Evolutionary conservation across 2,888 invertebrate species (phyloP).

Genomic region (Perizoma flavofasciatum): DNA sequence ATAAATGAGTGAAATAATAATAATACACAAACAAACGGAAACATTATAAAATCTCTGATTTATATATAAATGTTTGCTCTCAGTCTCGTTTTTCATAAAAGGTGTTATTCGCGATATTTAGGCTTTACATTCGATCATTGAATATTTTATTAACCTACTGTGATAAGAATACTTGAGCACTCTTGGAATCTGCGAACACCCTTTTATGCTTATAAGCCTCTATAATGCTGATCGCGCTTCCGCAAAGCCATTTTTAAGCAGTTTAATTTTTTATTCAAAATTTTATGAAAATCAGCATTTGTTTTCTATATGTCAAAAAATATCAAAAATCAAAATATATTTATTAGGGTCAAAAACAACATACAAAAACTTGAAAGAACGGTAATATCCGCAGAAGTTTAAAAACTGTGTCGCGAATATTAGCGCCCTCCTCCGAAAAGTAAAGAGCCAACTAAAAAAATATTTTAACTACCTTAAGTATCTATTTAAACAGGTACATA

Average conservation of each 20-base stretch:
- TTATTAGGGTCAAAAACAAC: too few relatives aligned
- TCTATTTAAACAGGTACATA: too few relatives aligned
- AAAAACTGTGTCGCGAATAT: too few relatives aligned
- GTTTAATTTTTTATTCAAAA: conserved; percentile 8
- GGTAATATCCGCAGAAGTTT: too few relatives aligned
- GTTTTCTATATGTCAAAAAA: too few relatives aligned
- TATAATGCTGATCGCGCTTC: conserved; percentile 52
- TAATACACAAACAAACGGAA: not conserved
- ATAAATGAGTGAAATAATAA: too few relatives aligned
- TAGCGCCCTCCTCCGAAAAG: too few relatives aligned
- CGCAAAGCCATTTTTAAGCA: conserved; percentile 36
- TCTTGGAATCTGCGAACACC: conserved; percentile 46
- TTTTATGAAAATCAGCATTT: not conserved
- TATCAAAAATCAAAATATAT: too few relatives aligned
- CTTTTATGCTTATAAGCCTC: conserved; percentile 55
- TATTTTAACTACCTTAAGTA: too few relatives aligned
- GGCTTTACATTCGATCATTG: conserved; percentile 47
- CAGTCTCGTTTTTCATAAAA: conserved; percentile 39
- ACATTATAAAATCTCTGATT: conserved; percentile 28
- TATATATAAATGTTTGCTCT: conserved; percentile 41
- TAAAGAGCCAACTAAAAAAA: too few relatives aligned
- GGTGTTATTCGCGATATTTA: conserved; percentile 45
- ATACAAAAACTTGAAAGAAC: too few relatives aligned
- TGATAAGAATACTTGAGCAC: conserved; percentile 60
- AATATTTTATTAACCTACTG: conserved; percentile 61